Evolutionary conservation across 2,888 invertebrate species (phyloP), one percentile per base, ranked within the genome.

Genomic region (Lepidocyrtoides sp.): DNA sequence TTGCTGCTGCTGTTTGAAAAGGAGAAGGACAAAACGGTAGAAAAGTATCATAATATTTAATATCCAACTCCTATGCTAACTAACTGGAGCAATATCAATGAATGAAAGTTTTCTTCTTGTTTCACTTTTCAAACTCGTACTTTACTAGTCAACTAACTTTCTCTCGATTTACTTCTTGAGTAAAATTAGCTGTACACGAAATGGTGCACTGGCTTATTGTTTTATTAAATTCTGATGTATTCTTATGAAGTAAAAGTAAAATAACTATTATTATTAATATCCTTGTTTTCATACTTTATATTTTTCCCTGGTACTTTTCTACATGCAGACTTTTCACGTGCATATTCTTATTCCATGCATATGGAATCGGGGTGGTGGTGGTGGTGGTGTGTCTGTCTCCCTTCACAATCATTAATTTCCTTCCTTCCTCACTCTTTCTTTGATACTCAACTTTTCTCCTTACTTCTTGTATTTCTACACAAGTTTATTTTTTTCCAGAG

Each of bases 161-260:
- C 81, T 82, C 57, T 12, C 57, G 57, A 81, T 81, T 81, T 41
- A 82, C 60, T 60, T 82, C 41, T 36, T 2, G 36, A 36, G 36
- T 7, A 36, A 36, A n/a, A n/a, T n/a, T n/a, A n/a, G n/a, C 36
- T 36, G 7, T 4, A 36, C 36, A 36, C 36, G 7, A 36, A 36
- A 36, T 36, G 36, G 3, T 36, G 36, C 36, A 36, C 7, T 36
- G 36, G 7, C 7, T 36, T 36, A 7, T 36, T 36, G 36, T 36
- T 7, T 4, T 36, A 36, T 36, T 4, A 36, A 36, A 36, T 36
- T 2, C 36, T 7, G 36, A 7, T 36, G 36, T 36, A 2, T 36
- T 2, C 36, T 36, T 36, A 7, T 36, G 7, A 36, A 36, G 36
- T 36, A 36, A 36, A 36, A 36, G 36, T 20, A 57, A 23, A 29